A percentile compares a stretch with the other conserved stretches of the same genome.
Evolutionary conservation across 2,888 invertebrate species (phyloP).

Genomic region (Latrodectus hesperus): DNA sequence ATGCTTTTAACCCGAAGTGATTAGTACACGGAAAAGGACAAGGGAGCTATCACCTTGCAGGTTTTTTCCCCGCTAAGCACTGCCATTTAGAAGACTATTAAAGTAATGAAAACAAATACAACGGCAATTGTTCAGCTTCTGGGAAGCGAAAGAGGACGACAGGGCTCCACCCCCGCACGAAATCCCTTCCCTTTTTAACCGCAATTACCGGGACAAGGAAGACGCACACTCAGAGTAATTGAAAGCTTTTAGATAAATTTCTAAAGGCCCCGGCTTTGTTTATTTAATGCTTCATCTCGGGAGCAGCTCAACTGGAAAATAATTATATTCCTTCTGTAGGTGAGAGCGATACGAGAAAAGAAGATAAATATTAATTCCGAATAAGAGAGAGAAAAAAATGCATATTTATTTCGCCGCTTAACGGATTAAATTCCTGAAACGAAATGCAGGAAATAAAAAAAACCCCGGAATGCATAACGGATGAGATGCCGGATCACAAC

Average conservation of each 20-base stretch:
- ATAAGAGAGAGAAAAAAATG: slow-evolving; percentile 8
- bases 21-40: neutral
- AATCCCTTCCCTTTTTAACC: neutral
- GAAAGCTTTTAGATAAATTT: slow-evolving; percentile 39
- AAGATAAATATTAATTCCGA: slow-evolving; percentile 9
- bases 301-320: slow-evolving; percentile 29
- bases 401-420: no score
- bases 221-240: slow-evolving; percentile 39
- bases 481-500: no score
- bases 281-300: slow-evolving; percentile 45
- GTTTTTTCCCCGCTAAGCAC: neutral
- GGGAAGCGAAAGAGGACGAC: neutral
- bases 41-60: neutral
- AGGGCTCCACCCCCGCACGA: neutral
- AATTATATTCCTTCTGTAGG: slow-evolving; percentile 29
- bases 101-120: neutral
- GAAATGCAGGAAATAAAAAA: no score
- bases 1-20: neutral
- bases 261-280: slow-evolving; percentile 13
- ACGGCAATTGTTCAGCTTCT: neutral
- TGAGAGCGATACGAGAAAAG: slow-evolving; percentile 14
- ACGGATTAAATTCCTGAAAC: no score
- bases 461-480: no score
- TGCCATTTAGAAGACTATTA: neutral
- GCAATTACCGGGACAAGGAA: neutral